Percentiles rank a stretch among this genome's conserved stretches.
Evolutionary conservation across 2,797 vertebrate genomes (phyloP).

Genomic region (Xiphophorus birchmanni): DNA sequence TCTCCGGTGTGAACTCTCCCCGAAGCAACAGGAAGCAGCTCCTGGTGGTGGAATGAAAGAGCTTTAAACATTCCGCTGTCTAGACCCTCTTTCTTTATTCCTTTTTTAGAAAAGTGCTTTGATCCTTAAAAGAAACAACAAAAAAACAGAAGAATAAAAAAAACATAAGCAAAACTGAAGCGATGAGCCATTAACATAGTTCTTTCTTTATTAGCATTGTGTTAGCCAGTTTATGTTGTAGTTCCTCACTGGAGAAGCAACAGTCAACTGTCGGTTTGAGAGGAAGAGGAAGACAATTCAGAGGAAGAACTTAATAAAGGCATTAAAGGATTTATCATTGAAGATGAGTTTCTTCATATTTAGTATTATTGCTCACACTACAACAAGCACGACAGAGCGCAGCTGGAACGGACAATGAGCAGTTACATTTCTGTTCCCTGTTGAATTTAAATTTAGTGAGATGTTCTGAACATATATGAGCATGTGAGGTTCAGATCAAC

Average conservation of each 20-base stretch:
- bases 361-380: background rate
- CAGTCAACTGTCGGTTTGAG: background rate
- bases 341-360: background rate
- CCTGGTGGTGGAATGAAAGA: background rate
- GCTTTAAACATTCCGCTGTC: background rate
- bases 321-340: background rate
- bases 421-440: background rate
- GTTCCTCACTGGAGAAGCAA: background rate
- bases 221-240: background rate
- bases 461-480: background rate
- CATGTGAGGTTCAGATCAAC: background rate
- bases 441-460: background rate
- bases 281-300: background rate
- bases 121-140: background rate
- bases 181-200: background rate
- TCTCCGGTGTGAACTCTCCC: constrained; percentile 46
- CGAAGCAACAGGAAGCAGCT: constrained; percentile 54
- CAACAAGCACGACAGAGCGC: background rate
- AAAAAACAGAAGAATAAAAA: background rate
- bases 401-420: background rate
- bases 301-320: background rate
- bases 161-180: background rate
- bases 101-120: background rate
- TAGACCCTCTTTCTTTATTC: background rate
- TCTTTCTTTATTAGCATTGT: background rate